Conservation (phyloP, 1,140 invertebrate species). For the Psilanteris sp. region DNA sequence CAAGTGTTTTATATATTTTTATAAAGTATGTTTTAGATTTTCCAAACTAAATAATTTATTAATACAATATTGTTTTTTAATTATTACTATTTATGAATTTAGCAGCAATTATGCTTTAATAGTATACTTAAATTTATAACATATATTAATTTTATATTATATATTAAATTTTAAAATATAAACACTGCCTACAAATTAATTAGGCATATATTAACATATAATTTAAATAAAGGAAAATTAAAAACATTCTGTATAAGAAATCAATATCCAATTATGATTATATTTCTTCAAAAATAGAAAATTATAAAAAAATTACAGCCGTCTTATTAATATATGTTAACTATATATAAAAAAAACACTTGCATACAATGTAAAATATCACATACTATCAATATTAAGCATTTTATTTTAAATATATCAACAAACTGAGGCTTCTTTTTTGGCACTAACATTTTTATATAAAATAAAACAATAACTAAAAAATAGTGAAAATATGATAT, state of each 20-base stretch:
- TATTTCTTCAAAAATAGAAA: conserved; percentile 6
- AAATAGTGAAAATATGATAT: conserved; percentile 5
- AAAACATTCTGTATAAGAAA: conserved; percentile 64
- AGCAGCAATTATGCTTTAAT: too few relatives aligned
- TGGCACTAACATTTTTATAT: conserved; percentile 58
- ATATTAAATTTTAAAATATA: neutral
- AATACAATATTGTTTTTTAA: too few relatives aligned
- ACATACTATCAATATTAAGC: conserved; percentile 70
- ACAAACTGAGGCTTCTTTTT: conserved; percentile 65
- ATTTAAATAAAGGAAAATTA: too few relatives aligned
- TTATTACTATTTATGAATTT: too few relatives aligned
- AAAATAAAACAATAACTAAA: too few relatives aligned
- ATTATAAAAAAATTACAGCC: conserved; percentile 54
- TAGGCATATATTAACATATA: too few relatives aligned
- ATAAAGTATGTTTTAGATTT: conserved; percentile 72
- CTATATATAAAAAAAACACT: conserved; percentile 54
- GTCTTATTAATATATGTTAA: conserved; percentile 68
- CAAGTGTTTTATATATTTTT: conserved; percentile 69
- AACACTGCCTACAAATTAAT: conserved; percentile 10
- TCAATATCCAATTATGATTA: conserved; percentile 20
- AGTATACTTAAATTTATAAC: too few relatives aligned
- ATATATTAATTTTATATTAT: too few relatives aligned
- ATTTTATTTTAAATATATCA: conserved; percentile 68
- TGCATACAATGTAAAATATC: conserved; percentile 73
- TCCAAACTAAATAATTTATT: too few relatives aligned